Evolutionary conservation across 1,140 invertebrate genomes (phyloP), one percentile per base, ranked within the genome.

Genomic region (Brachionus calyciflorus): DNA sequence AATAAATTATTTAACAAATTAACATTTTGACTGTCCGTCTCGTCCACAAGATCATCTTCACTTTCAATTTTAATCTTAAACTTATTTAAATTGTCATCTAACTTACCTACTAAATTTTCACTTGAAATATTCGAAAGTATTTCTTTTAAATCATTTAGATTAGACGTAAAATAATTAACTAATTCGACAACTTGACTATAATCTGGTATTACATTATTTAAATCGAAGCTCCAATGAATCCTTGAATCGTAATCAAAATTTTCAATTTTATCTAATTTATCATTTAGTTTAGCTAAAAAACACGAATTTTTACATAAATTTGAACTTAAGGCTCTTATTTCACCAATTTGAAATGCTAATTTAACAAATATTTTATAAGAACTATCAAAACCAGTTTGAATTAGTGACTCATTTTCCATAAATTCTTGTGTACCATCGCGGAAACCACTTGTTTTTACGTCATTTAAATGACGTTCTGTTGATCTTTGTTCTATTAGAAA

Each of bases 1-100:
- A 65, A 10, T 65, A 65, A 65, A 65, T 41, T 65, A 65, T 65
- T 65, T 28, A 65, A 44, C 44, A 44, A 65, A 44, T 65, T 65
- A 24, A 65, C 17, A 44, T 65, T 65, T 21, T 65, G n/a, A 12
- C 30, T 41, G 19, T 26, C 40, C 17, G 21, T 37, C 24, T 44
- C 19, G 19, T 65, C 37, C 24, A 33, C 37, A 3, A 26, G 41
- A 24, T 44, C 17, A 12, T 65, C 60, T 24, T 65, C 24, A 24
- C 44, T 37, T 5, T 60, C 55, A 60, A 33, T 33, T 60, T 37
- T 65, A 10, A 65, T 44, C 10, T 17, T 9, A 26, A 65, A 41
- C 24, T 65, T 26, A 24, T 65, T 65, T 28, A 65, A 65, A 65
- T 44, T 65, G 19, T 65, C 60, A 65, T 65, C 24, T 6, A 65